These are phyloP conservation scores for Hemichromis elongatus DNA, from an alignment of 2,113 vertebrate genomes.

Conservation along the genomic window DNA sequence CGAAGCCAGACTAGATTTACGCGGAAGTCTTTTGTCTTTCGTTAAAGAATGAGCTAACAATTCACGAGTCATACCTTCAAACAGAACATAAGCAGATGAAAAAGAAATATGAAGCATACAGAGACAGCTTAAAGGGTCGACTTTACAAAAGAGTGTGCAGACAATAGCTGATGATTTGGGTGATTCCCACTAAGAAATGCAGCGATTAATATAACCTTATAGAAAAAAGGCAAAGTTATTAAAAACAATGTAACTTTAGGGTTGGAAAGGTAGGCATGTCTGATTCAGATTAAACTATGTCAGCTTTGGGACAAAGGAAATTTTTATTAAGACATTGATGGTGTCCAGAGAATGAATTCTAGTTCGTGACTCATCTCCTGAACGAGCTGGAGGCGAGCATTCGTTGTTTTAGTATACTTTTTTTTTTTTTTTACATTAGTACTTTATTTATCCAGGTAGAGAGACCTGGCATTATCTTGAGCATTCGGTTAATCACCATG, in stretches of 20 bases:
- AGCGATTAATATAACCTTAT: background rate
- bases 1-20: background rate
- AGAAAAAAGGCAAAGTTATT: slow-evolving; percentile 48
- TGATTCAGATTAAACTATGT: background rate
- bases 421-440: too few species aligned
- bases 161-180: background rate
- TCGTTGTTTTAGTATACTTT: background rate
- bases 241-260: background rate
- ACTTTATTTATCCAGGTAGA: too few species aligned
- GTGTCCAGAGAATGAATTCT: background rate
- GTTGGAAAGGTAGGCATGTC: background rate
- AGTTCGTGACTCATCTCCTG: background rate
- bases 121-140: background rate
- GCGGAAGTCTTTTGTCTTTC: background rate
- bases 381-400: background rate
- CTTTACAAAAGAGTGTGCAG: slow-evolving; percentile 24
- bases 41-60: background rate
- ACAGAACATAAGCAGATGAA: background rate
- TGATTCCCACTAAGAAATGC: background rate
- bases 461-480: too few species aligned
- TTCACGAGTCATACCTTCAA: background rate
- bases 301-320: background rate
- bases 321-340: background rate
- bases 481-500: background rate
- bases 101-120: slow-evolving; percentile 4